These are phyloP conservation scores for Acrobasis consociella DNA, from an alignment of 2,888 invertebrate genomes.

Conservation along the genomic window DNA sequence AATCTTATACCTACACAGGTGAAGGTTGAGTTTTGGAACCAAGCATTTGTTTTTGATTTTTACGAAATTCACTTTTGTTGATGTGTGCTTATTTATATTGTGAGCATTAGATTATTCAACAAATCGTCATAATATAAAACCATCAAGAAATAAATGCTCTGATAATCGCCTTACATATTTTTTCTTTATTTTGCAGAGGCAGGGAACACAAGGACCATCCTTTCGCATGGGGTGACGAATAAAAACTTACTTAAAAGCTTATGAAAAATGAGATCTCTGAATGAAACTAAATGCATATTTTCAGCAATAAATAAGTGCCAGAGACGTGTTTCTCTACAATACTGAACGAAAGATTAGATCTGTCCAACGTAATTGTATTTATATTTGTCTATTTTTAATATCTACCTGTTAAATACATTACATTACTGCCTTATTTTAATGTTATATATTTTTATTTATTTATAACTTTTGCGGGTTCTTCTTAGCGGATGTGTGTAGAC, in stretches of 20 bases:
- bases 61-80: too few species aligned
- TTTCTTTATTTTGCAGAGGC: constrained; percentile 55
- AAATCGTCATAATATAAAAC: too few species aligned
- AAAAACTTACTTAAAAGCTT: constrained; percentile 30
- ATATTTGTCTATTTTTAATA: neutral
- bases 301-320: neutral
- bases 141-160: too few species aligned
- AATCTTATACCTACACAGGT: too few species aligned
- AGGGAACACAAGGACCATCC: constrained; percentile 77
- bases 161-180: constrained; percentile 22
- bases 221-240: constrained; percentile 73
- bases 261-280: neutral
- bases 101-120: too few species aligned
- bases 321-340: neutral
- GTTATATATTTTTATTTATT: neutral
- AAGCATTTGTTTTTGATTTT: too few species aligned
- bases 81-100: too few species aligned
- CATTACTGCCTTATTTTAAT: neutral
- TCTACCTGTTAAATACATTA: neutral
- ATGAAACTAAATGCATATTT: neutral
- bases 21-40: too few species aligned
- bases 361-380: neutral
- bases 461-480: neutral
- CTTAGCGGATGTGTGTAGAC: constrained; percentile 20
- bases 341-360: neutral